phyloP scores from a whole-genome alignment of 2,797 vertebrate species.

The Urosaurus nigricauda region DNA sequence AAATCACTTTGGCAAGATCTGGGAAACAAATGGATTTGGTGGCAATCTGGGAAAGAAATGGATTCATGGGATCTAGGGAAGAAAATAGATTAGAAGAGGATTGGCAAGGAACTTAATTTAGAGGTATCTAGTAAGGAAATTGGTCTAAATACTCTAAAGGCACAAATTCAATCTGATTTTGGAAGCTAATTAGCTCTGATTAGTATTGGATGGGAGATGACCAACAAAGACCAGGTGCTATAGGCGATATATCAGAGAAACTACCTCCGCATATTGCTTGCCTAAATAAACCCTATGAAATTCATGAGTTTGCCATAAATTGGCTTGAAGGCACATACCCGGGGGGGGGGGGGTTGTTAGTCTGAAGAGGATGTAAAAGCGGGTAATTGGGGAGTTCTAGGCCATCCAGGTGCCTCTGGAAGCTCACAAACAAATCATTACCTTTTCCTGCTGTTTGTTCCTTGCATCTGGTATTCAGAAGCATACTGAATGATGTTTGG shows the following conservation, averaged over 20 bases:
- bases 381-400: background rate
- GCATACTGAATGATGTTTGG: background rate
- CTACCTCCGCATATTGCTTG: too few species aligned
- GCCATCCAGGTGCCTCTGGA: background rate
- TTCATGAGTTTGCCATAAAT: too few species aligned
- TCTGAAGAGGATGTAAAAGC: background rate
- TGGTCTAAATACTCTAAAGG: too few species aligned
- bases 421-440: background rate
- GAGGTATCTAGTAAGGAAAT: too few species aligned
- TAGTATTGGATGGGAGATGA: too few species aligned
- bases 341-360: background rate
- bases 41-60: background rate
- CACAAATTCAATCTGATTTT: too few species aligned
- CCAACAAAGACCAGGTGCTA: too few species aligned
- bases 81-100: background rate
- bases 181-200: too few species aligned
- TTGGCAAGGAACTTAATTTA: background rate
- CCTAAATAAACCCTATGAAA: too few species aligned
- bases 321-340: too few species aligned
- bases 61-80: background rate
- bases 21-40: background rate
- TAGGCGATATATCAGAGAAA: too few species aligned
- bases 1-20: background rate
- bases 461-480: background rate
- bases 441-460: background rate